Percentiles rank a stretch among this genome's conserved stretches.
These are phyloP conservation scores for Thysanoteuthis rhombus DNA, from an alignment of 2,888 invertebrate genomes.

Conservation along the genomic window DNA sequence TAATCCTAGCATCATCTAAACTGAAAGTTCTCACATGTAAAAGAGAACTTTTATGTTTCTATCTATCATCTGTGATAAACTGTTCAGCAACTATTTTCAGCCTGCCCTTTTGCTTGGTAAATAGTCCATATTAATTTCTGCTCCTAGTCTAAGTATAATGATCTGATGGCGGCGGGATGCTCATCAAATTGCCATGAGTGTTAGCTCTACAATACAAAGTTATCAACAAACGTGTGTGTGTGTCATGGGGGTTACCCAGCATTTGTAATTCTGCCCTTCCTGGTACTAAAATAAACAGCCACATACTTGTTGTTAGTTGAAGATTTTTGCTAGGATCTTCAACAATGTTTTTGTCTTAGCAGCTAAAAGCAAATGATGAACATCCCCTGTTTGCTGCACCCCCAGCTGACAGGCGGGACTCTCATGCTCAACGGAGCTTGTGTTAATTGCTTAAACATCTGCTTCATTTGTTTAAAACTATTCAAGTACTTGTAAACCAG, in stretches of 20 bases:
- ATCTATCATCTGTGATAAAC: too few species aligned
- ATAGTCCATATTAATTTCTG: background rate
- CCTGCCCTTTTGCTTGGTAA: background rate
- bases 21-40: too few species aligned
- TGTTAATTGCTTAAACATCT: background rate
- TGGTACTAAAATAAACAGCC: background rate
- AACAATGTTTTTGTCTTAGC: background rate
- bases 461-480: conserved; percentile 12
- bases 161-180: background rate
- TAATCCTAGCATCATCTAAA: too few species aligned
- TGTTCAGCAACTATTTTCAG: background rate
- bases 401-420: background rate
- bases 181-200: background rate
- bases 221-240: background rate
- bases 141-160: background rate
- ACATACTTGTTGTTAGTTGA: background rate
- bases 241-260: background rate
- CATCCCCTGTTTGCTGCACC: background rate
- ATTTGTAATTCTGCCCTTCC: background rate
- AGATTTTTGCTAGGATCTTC: background rate
- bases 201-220: background rate
- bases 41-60: too few species aligned
- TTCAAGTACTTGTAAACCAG: background rate
- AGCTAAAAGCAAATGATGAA: background rate
- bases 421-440: background rate